These are phyloP conservation scores for Drosophila parthenogenetica DNA, from an alignment of 2,888 invertebrate species.

Conservation along the genomic window DNA sequence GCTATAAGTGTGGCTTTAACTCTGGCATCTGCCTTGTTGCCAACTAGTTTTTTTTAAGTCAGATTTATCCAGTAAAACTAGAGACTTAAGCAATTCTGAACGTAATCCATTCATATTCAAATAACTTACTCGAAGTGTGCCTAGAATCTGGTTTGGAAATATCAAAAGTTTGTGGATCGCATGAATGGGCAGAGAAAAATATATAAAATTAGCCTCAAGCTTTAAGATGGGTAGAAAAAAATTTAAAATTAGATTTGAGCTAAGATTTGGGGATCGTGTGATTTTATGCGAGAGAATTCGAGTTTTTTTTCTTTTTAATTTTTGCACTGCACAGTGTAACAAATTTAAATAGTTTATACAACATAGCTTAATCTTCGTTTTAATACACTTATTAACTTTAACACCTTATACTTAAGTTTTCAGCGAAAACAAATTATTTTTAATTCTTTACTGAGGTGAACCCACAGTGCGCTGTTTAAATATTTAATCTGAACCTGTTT, in stretches of 20 bases:
- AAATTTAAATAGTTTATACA: not conserved
- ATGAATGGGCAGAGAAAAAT: conserved; percentile 20
- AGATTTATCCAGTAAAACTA: conserved; percentile 6
- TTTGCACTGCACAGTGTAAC: conserved; percentile 4
- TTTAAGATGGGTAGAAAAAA: conserved; percentile 4
- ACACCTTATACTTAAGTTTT: too few relatives aligned
- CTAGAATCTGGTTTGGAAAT: conserved; percentile 13
- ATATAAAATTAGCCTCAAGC: not conserved
- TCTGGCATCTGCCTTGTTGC: not conserved
- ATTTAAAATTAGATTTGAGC: conserved; percentile 22
- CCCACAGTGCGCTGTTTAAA: conserved; percentile 3
- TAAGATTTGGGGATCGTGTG: conserved; percentile 8
- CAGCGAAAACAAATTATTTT: not conserved
- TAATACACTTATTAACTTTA: too few relatives aligned
- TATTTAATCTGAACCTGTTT: conserved; percentile 19
- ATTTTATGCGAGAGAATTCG: conserved; percentile 7
- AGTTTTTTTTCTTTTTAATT: conserved; percentile 3
- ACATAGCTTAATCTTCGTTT: not conserved
- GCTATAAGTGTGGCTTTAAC: not conserved
- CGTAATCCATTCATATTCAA: conserved; percentile 21
- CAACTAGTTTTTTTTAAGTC: conserved; percentile 12
- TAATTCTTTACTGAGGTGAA: not conserved
- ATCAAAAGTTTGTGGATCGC: conserved; percentile 8
- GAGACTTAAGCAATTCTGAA: conserved; percentile 8
- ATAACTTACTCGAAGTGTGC: conserved; percentile 14